These are phyloP conservation scores for Agrypnia vestita DNA, from an alignment of 1,140 invertebrate species.

Conservation along the genomic window DNA sequence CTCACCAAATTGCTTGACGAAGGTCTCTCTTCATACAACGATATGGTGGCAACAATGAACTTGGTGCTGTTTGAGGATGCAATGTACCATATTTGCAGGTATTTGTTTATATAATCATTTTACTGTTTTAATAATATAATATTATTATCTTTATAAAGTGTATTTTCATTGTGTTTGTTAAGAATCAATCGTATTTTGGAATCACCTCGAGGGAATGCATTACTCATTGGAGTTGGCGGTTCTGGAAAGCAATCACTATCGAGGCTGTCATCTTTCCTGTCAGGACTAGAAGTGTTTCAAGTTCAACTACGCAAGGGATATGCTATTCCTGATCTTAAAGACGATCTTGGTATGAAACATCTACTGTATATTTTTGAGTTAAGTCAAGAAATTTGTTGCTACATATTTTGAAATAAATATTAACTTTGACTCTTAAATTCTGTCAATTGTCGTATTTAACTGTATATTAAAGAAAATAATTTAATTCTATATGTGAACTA, in stretches of 20 bases:
- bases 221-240: slow-evolving; percentile 94
- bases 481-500: too few species aligned
- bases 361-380: too few species aligned
- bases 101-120: background rate
- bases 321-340: slow-evolving; percentile 86
- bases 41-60: slow-evolving; percentile 91
- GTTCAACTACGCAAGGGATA: slow-evolving; percentile 93
- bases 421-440: too few species aligned
- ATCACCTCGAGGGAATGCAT: slow-evolving; percentile 90
- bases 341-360: slow-evolving; percentile 77
- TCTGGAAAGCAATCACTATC: slow-evolving; percentile 95
- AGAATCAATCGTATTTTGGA: slow-evolving; percentile 95
- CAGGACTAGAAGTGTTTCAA: slow-evolving; percentile 92
- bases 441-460: too few species aligned
- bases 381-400: too few species aligned
- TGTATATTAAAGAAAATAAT: too few species aligned
- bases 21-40: slow-evolving; percentile 89
- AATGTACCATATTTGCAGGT: slow-evolving; percentile 90
- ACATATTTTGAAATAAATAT: too few species aligned
- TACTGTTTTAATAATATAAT: background rate
- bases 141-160: background rate
- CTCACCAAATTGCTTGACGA: slow-evolving; percentile 86
- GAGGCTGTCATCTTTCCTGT: slow-evolving; percentile 90
- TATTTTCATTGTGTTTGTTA: slow-evolving; percentile 60
- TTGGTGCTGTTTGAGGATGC: slow-evolving; percentile 97